A percentile compares a stretch with the other conserved stretches of the same genome.
These are phyloP conservation scores for Phalacrocorax pelagicus DNA, from an alignment of 2,113 vertebrate species.

Conservation along the genomic window DNA sequence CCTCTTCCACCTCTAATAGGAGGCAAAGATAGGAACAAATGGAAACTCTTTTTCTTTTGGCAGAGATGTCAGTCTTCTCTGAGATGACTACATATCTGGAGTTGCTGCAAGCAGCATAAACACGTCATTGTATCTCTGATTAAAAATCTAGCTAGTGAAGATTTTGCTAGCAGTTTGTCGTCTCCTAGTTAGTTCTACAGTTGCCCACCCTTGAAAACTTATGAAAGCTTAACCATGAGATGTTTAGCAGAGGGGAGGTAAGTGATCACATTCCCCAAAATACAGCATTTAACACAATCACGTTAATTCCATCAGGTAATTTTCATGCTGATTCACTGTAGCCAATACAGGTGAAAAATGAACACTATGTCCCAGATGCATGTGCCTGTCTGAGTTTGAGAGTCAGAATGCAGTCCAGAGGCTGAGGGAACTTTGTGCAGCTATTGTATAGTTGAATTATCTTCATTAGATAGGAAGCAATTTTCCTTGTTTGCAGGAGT, in stretches of 20 bases:
- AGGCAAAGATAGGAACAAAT: background rate
- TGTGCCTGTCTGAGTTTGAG: background rate
- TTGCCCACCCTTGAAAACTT: background rate
- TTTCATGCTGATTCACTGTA: background rate
- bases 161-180: background rate
- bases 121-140: background rate
- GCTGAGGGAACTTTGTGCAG: background rate
- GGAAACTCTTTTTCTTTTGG: background rate
- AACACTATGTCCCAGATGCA: background rate
- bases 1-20: background rate
- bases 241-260: background rate
- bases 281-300: background rate
- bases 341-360: background rate
- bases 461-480: background rate
- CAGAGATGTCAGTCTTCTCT: background rate
- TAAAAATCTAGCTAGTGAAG: background rate
- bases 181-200: background rate
- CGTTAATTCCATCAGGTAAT: background rate
- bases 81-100: background rate
- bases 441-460: background rate
- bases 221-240: background rate
- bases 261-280: background rate
- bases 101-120: background rate
- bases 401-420: background rate
- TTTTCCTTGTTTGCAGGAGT: slow-evolving; percentile 1